Conservation (phyloP, 2,888 invertebrate genomes). For the Drosophila koepferae region DNA sequence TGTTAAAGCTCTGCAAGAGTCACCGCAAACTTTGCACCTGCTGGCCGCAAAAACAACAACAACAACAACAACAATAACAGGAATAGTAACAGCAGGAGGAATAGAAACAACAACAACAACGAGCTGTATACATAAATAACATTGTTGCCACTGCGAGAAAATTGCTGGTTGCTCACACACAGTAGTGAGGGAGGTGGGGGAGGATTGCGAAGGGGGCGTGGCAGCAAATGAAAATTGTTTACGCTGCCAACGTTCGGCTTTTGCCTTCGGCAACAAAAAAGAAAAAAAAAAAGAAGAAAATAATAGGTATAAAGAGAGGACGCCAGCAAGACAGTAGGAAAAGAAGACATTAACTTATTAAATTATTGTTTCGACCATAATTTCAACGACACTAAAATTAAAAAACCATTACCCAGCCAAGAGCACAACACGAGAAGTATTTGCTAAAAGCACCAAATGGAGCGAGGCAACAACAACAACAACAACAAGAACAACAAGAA, state of each 20-base stretch:
- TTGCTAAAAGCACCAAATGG: conserved; percentile 68
- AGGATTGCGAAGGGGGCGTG: not conserved
- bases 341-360: conserved; percentile 78
- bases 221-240: conserved; percentile 73
- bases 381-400: conserved; percentile 80
- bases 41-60: conserved; percentile 48
- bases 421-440: conserved; percentile 48
- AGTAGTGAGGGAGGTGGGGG: not conserved
- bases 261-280: conserved; percentile 41
- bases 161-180: conserved; percentile 25
- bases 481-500: conserved; percentile 6
- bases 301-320: conserved; percentile 1
- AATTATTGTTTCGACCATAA: conserved; percentile 74
- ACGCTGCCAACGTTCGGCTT: conserved; percentile 49
- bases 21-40: conserved; percentile 65
- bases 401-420: conserved; percentile 80
- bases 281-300: not conserved
- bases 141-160: conserved; percentile 61
- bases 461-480: conserved; percentile 37
- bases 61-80: conserved; percentile 31
- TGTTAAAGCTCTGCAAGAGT: not conserved
- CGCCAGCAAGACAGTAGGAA: conserved; percentile 23
- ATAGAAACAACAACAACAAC: conserved; percentile 38
- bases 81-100: conserved; percentile 17
- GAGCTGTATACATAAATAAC: conserved; percentile 68